Conservation (phyloP, 2,888 invertebrate genomes). For the Lordiphosa fenestrarum region DNA sequence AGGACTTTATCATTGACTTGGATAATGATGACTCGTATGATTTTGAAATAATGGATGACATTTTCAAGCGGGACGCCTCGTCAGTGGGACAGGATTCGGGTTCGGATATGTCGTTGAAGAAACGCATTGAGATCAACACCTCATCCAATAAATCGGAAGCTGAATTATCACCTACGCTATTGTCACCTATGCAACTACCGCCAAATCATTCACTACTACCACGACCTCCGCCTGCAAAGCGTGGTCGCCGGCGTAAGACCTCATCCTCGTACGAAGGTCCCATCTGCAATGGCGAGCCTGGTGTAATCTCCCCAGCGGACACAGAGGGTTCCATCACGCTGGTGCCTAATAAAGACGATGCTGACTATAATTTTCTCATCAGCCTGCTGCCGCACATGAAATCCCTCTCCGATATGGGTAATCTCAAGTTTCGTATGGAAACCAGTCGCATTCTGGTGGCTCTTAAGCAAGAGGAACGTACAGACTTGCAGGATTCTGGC, state of each 20-base stretch:
- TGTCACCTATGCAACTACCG: constrained; percentile 29
- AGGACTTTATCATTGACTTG: constrained; percentile 50
- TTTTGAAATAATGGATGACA: constrained; percentile 59
- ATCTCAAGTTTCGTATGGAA: constrained; percentile 56
- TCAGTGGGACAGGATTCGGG: constrained; percentile 18
- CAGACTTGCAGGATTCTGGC: not conserved
- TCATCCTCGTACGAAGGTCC: constrained; percentile 32
- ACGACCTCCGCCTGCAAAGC: constrained; percentile 30
- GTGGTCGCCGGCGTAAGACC: constrained; percentile 24
- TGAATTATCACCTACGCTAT: constrained; percentile 36
- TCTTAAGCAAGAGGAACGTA: constrained; percentile 45
- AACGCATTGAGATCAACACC: constrained; percentile 4
- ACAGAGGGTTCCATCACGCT: constrained; percentile 1
- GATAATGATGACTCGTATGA: constrained; percentile 60
- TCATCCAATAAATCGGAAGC: constrained; percentile 26
- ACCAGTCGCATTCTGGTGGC: constrained; percentile 53
- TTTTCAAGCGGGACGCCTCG: constrained; percentile 42
- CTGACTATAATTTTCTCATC: constrained; percentile 57
- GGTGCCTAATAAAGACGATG: constrained; percentile 37
- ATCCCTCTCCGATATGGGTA: constrained; percentile 44
- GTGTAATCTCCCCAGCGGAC: not conserved
- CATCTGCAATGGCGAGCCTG: constrained; percentile 9
- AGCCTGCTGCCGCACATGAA: constrained; percentile 61
- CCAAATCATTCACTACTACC: constrained; percentile 2
- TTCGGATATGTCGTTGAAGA: constrained; percentile 10